Evolutionary conservation across 1,140 invertebrate genomes (phyloP).

Genomic region (Leptopilina boulardi): DNA sequence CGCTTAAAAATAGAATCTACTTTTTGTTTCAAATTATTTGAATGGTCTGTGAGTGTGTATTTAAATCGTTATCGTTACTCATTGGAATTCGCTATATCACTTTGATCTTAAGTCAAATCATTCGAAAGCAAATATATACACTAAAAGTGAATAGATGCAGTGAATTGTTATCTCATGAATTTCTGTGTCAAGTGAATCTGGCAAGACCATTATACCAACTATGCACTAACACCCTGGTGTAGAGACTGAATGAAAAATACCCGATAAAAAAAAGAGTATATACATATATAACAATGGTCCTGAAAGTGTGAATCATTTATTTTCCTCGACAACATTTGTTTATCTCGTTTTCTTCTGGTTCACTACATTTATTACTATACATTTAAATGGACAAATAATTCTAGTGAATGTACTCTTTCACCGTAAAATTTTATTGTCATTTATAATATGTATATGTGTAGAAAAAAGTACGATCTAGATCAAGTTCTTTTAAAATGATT

Average conservation of each 20-base stretch:
- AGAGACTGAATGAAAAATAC: conserved; percentile 3
- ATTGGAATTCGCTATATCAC: conserved; percentile 2
- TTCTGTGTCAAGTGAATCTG: conserved; percentile 19
- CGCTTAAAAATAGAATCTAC: neutral
- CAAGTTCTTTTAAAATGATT: too few relatives aligned
- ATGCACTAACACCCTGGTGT: neutral
- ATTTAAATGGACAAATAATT: neutral
- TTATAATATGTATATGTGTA: too few relatives aligned
- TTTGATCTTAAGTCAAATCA: conserved; percentile 10
- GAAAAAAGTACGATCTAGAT: too few relatives aligned
- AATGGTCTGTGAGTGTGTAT: neutral
- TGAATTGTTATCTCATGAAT: conserved; percentile 20
- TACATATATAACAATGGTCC: neutral
- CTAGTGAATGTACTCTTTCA: neutral
- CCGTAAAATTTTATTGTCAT: neutral
- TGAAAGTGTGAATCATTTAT: neutral
- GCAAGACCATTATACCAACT: neutral
- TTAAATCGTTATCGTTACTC: neutral
- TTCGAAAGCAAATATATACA: conserved; percentile 3
- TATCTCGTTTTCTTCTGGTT: neutral
- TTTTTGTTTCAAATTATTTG: neutral
- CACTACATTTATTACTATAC: neutral
- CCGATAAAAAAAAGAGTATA: neutral
- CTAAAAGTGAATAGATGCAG: conserved; percentile 23
- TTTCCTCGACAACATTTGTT: neutral